Evolutionary conservation across 2,797 vertebrate genomes (phyloP).

Genomic region (Thripadectes ignobilis): DNA sequence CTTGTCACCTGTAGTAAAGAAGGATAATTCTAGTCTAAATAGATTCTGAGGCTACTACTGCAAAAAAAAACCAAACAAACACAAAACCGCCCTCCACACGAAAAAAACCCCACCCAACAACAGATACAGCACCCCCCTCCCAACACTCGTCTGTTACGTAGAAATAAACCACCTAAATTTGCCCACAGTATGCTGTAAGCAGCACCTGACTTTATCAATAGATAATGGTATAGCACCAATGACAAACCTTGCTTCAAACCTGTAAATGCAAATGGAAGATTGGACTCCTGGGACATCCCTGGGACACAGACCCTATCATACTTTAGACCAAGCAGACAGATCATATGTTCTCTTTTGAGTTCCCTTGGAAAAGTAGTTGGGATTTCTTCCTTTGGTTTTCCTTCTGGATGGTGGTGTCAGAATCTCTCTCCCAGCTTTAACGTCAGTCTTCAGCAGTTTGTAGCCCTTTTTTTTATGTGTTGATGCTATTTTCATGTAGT

Average conservation of each 20-base stretch:
- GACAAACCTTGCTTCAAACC: neutral
- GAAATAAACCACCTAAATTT: neutral
- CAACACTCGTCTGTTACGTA: neutral
- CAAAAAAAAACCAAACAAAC: no score
- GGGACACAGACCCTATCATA: neutral
- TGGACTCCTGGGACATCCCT: neutral
- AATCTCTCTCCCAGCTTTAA: neutral
- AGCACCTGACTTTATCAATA: neutral
- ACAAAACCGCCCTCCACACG: no score
- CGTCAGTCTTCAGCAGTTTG: neutral
- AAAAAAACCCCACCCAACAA: no score
- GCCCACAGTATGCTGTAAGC: neutral
- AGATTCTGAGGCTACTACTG: neutral
- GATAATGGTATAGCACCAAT: neutral
- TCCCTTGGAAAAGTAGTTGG: neutral
- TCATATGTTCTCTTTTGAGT: neutral
- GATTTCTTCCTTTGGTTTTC: neutral
- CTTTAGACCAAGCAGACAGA: neutral
- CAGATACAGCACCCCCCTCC: no score
- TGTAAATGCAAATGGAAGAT: neutral
- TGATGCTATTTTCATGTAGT: neutral
- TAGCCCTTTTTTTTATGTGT: neutral
- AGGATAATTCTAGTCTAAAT: neutral
- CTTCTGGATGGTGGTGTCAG: neutral
- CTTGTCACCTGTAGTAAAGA: neutral